phyloP scores from a whole-genome alignment of 2,888 invertebrate species.

The Tiliacea citrago region DNA sequence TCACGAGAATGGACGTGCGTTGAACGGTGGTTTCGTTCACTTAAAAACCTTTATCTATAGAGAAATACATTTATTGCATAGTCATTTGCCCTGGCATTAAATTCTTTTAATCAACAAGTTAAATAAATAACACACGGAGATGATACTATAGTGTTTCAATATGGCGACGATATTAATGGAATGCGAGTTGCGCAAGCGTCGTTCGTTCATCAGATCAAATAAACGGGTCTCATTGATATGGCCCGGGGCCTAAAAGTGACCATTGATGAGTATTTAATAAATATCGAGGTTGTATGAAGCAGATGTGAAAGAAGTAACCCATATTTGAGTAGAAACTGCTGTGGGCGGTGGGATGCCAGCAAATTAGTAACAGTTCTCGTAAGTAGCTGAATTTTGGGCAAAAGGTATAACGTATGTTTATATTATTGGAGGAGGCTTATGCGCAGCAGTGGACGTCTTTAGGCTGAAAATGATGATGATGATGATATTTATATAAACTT shows the following conservation, averaged over 20 bases:
- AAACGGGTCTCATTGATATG: slow-evolving; percentile 58
- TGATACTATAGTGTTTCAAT: slow-evolving; percentile 49
- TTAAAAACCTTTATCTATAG: background rate
- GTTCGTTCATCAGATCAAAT: slow-evolving; percentile 56
- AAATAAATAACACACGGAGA: slow-evolving; percentile 24
- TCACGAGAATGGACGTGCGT: too few species aligned
- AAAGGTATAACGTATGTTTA: too few species aligned
- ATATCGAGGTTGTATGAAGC: slow-evolving; percentile 27
- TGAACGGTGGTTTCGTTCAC: background rate
- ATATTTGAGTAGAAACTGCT: too few species aligned
- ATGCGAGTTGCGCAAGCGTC: slow-evolving; percentile 62
- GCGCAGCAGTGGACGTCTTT: too few species aligned
- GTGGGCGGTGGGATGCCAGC: too few species aligned
- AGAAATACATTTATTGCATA: background rate
- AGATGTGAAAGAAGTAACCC: background rate
- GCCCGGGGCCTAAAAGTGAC: slow-evolving; percentile 31
- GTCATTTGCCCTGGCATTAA: background rate
- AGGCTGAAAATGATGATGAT: too few species aligned
- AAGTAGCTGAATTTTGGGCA: background rate
- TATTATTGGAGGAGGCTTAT: too few species aligned
- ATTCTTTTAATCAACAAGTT: slow-evolving; percentile 13
- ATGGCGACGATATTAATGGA: slow-evolving; percentile 61
- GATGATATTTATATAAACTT: background rate
- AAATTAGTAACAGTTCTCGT: too few species aligned
- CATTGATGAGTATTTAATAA: slow-evolving; percentile 40